A percentile compares a stretch with the other conserved stretches of the same genome.
Evolutionary conservation across 1,140 invertebrate species (phyloP).

Genomic region (Drosophila teissieri): DNA sequence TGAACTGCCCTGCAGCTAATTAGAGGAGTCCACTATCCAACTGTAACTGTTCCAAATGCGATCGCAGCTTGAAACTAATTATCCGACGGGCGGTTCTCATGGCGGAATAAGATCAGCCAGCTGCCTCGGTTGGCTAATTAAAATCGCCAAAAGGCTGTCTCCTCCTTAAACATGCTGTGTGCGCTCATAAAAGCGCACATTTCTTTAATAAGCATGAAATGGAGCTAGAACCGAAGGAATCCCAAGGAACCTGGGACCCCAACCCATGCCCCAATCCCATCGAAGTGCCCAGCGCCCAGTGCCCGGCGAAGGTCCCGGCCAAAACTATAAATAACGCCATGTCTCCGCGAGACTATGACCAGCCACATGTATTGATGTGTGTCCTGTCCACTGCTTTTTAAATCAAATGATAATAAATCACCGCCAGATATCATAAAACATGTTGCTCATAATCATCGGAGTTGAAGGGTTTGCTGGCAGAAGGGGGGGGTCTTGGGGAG

Average conservation of each 20-base stretch:
- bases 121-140: slow-evolving; percentile 58
- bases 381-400: slow-evolving; percentile 84
- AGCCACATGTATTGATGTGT: slow-evolving; percentile 73
- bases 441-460: slow-evolving; percentile 76
- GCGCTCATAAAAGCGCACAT: slow-evolving; percentile 75
- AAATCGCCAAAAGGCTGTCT: slow-evolving; percentile 64
- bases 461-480: neutral
- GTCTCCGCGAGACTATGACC: slow-evolving; percentile 38
- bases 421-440: slow-evolving; percentile 84
- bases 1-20: slow-evolving; percentile 30
- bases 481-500: neutral
- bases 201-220: slow-evolving; percentile 80
- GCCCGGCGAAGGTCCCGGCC: slow-evolving; percentile 27
- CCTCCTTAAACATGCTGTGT: slow-evolving; percentile 57
- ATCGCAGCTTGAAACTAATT: slow-evolving; percentile 54
- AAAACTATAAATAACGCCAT: slow-evolving; percentile 81
- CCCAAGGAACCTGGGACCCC: neutral
- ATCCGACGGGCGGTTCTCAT: slow-evolving; percentile 14
- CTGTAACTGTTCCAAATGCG: slow-evolving; percentile 48
- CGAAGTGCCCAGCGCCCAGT: slow-evolving; percentile 1
- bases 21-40: slow-evolving; percentile 17
- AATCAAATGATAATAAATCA: slow-evolving; percentile 85
- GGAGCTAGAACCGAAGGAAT: slow-evolving; percentile 6
- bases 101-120: slow-evolving; percentile 32
- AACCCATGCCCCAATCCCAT: neutral